Conservation (phyloP, 2,113 vertebrate genomes). For the Perca schrenkii region DNA sequence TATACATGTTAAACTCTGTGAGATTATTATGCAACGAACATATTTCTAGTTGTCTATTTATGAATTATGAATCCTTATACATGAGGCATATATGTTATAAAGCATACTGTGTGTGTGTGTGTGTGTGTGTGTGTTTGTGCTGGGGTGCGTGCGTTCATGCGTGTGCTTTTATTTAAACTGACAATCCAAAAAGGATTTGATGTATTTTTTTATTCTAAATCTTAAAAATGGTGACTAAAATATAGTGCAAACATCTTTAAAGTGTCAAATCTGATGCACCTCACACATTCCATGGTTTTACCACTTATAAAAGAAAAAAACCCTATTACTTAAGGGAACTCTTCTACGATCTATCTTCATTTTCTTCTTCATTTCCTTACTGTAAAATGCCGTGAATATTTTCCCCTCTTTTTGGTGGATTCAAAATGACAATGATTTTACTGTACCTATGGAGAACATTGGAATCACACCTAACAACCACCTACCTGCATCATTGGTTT, state of each 20-base stretch:
- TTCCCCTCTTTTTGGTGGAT: neutral
- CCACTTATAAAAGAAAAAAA: neutral
- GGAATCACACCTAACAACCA: neutral
- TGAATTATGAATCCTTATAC: neutral
- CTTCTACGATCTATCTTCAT: neutral
- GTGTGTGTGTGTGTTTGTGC: neutral
- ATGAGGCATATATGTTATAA: neutral
- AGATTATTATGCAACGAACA: neutral
- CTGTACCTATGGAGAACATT: neutral
- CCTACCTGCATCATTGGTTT: neutral
- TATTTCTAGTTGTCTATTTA: neutral
- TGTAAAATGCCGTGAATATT: neutral
- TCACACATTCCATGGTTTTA: neutral
- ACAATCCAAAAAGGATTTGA: neutral
- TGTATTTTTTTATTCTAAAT: neutral
- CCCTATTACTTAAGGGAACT: neutral
- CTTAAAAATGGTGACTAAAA: neutral
- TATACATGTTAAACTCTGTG: neutral
- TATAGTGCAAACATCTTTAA: neutral
- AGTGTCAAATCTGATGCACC: neutral
- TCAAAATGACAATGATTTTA: neutral
- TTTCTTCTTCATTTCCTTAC: neutral
- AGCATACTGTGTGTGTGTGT: neutral
- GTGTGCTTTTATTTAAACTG: neutral
- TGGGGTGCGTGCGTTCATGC: neutral